Evolutionary conservation across 2,888 invertebrate species (phyloP), one percentile per base, ranked within the genome.

Genomic region (Troglohyphantes excavatus): DNA sequence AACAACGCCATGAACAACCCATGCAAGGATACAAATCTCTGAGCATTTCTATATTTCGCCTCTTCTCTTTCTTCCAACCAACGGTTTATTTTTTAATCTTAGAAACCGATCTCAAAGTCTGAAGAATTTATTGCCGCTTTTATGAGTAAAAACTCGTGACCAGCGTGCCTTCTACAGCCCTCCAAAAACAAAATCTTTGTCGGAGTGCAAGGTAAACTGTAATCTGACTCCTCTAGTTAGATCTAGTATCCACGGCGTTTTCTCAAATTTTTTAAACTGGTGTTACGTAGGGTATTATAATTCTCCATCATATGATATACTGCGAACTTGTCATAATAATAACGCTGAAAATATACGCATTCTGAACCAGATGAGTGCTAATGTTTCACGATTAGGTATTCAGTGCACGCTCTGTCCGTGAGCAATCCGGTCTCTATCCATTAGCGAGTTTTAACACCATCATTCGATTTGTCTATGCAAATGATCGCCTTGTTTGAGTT

Each of bases 71-170:
- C n/a, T n/a, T n/a, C n/a, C n/a, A n/a, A n/a, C n/a, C n/a, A n/a
- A n/a, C n/a, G n/a, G n/a, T n/a, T n/a, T n/a, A 13, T 2, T 23
- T 46, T 26, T 23, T 78, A 78, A 78, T 78, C 85, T 76, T 29
- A 21, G 63, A n/a, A 27, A 78, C 76, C 17, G 59, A 78, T 86
- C 76, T 73, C 19, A 27, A 63, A 65, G 43, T 39, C 61, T 83
- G 76, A 86, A 78, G 67, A 78, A 84, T 84, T 84, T 84, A 84
- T 84, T 59, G 53, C 84, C 67, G 63, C 65, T 73, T 53, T 43
- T 75, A 73, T 61, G 7, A 39, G 82, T 23, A 21, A 26, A 68
- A 83, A 83, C 63, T 72, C 83, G 83, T 83, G 83, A 83, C 83
- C 72, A 27, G 11, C 68, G 39, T 68, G 68, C 19, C 70, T 19